Conservation (phyloP, 2,113 vertebrate genomes). For the Embiotoca jacksoni region DNA sequence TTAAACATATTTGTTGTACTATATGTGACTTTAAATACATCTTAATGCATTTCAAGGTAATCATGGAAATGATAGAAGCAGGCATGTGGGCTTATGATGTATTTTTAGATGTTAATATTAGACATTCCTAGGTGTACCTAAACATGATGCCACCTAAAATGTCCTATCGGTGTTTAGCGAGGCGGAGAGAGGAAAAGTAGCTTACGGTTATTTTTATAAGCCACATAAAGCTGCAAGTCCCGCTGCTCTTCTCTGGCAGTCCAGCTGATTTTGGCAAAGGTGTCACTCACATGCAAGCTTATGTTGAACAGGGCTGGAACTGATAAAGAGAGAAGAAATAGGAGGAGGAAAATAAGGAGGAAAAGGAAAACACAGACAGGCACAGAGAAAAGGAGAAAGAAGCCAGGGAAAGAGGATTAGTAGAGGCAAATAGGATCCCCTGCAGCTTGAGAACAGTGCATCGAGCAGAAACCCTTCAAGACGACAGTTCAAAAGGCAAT, state of each 20-base stretch:
- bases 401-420: slow-evolving; percentile 80
- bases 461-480: slow-evolving; percentile 66
- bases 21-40: slow-evolving; percentile 31
- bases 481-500: slow-evolving; percentile 71
- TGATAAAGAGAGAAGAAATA: slow-evolving; percentile 74
- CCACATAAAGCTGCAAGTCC: slow-evolving; percentile 83
- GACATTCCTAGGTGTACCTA: slow-evolving; percentile 36
- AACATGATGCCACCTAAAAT: slow-evolving; percentile 46
- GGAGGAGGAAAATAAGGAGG: slow-evolving; percentile 49
- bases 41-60: slow-evolving; percentile 6
- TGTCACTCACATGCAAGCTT: slow-evolving; percentile 85
- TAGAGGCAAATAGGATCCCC: slow-evolving; percentile 73
- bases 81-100: slow-evolving; percentile 12
- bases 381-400: slow-evolving; percentile 57
- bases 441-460: slow-evolving; percentile 65
- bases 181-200: slow-evolving; percentile 60
- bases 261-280: slow-evolving; percentile 87
- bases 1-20: neutral
- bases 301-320: slow-evolving; percentile 83
- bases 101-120: slow-evolving; percentile 51
- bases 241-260: slow-evolving; percentile 77
- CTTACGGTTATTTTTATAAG: slow-evolving; percentile 87
- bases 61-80: slow-evolving; percentile 12
- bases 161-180: slow-evolving; percentile 36
- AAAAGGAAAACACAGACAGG: slow-evolving; percentile 58